Percentiles rank a stretch among this genome's conserved stretches.
Conservation (phyloP, 2,888 invertebrate species). For the Drosophila atripex region DNA sequence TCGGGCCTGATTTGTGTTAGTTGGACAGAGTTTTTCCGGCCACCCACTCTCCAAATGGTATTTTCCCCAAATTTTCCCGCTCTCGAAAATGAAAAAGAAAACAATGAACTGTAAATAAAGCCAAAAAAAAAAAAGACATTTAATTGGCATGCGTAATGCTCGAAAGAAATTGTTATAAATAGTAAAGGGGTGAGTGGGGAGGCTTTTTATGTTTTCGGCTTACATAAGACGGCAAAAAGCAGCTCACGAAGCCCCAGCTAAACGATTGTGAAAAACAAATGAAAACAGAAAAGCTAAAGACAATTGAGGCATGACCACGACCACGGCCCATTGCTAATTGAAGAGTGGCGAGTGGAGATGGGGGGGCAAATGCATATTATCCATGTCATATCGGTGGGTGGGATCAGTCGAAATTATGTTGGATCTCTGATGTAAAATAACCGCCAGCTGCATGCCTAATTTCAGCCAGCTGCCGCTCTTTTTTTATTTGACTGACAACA, state of each 20-base stretch:
- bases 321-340: constrained; percentile 58
- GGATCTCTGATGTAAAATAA: constrained; percentile 51
- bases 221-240: constrained; percentile 23
- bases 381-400: constrained; percentile 1
- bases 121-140: constrained; percentile 26
- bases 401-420: constrained; percentile 34
- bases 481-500: constrained; percentile 35
- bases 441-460: constrained; percentile 56
- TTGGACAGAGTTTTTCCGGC: constrained; percentile 55
- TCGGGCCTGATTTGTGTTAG: constrained; percentile 39
- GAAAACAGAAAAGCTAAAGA: constrained; percentile 39
- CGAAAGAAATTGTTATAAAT: constrained; percentile 15
- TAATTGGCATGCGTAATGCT: constrained; percentile 62
- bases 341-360: constrained; percentile 33
- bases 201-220: constrained; percentile 2
- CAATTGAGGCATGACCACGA: constrained; percentile 67
- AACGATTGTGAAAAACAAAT: constrained; percentile 47
- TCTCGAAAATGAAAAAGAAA: constrained; percentile 6
- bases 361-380: constrained; percentile 8
- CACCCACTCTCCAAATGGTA: constrained; percentile 17
- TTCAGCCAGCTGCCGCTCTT: constrained; percentile 24
- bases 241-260: constrained; percentile 13
- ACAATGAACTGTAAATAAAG: constrained; percentile 19
- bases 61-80: constrained; percentile 40
- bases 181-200: constrained; percentile 4